Evolutionary conservation across 2,888 invertebrate species (phyloP).

Genomic region (Drosophila subsilvestris): DNA sequence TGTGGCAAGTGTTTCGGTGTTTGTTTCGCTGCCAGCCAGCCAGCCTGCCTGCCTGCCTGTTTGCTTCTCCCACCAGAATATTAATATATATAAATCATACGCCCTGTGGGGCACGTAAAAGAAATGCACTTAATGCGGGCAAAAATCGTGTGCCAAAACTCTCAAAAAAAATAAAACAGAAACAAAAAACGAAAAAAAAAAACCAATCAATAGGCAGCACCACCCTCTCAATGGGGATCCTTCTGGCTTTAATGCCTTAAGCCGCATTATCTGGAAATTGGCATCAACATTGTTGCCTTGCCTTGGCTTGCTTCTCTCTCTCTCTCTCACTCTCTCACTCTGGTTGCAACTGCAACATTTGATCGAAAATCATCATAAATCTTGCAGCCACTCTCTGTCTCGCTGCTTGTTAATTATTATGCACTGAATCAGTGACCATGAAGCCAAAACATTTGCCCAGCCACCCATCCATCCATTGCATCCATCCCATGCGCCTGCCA

Average conservation of each 20-base stretch:
- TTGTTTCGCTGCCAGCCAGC: conserved; percentile 3
- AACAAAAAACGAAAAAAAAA: no score
- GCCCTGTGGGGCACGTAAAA: conserved; percentile 26
- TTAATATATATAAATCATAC: conserved; percentile 45
- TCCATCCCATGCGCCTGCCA: conserved; percentile 5
- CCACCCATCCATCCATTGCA: conserved; percentile 4
- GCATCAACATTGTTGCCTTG: conserved; percentile 13
- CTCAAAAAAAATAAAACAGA: neutral
- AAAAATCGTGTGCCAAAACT: neutral
- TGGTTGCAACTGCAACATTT: conserved; percentile 23
- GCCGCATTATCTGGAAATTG: conserved; percentile 17
- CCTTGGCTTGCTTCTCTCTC: neutral
- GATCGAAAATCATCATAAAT: conserved; percentile 67
- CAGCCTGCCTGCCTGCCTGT: neutral
- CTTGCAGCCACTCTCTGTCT: conserved; percentile 34
- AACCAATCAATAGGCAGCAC: conserved; percentile 10
- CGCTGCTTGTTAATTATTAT: conserved; percentile 63
- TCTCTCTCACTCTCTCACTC: no score
- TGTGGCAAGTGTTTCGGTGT: conserved; percentile 47
- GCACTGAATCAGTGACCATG: conserved; percentile 77
- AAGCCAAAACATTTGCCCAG: conserved; percentile 43
- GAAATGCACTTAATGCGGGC: conserved; percentile 12
- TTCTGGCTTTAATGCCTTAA: neutral
- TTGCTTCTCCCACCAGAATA: conserved; percentile 35
- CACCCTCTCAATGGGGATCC: neutral